Evolutionary conservation across 1,140 invertebrate genomes (phyloP).

Genomic region (Tetramorium alpestre): DNA sequence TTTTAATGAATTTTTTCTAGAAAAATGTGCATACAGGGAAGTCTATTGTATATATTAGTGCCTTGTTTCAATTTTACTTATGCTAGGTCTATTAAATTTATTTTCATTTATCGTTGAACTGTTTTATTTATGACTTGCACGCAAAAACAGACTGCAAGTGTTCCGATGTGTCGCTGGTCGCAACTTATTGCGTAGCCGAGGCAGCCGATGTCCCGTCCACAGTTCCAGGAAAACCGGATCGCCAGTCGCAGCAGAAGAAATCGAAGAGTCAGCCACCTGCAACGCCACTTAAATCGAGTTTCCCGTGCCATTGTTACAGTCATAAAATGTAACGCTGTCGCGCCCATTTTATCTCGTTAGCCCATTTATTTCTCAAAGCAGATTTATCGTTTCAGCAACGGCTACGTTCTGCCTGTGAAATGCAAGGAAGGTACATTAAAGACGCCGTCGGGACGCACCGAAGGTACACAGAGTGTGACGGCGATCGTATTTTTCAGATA

Average conservation of each 20-base stretch:
- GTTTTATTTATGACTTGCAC: not conserved
- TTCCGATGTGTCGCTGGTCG: not conserved
- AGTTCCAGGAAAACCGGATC: not conserved
- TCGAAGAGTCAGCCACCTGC: conserved; percentile 2
- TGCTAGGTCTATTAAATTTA: not conserved
- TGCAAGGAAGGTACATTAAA: conserved; percentile 50
- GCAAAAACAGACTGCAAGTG: conserved; percentile 55
- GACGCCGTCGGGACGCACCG: not conserved
- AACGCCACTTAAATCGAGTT: conserved; percentile 16
- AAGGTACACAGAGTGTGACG: not conserved
- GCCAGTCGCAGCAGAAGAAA: conserved; percentile 31
- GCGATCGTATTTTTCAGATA: conserved; percentile 29
- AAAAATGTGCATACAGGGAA: not conserved
- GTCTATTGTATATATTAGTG: not conserved
- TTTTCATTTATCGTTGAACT: not conserved
- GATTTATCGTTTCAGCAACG: conserved; percentile 50
- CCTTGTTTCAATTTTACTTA: not conserved
- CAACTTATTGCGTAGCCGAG: conserved; percentile 4
- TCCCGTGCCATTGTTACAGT: conserved; percentile 63
- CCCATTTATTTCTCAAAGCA: conserved; percentile 24
- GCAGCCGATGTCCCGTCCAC: not conserved
- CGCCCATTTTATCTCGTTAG: conserved; percentile 14
- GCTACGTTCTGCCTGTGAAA: conserved; percentile 67
- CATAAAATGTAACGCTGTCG: conserved; percentile 67
- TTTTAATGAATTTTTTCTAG: not conserved